Conservation (phyloP, 2,888 invertebrate species). For the Argyresthia goedartella region DNA sequence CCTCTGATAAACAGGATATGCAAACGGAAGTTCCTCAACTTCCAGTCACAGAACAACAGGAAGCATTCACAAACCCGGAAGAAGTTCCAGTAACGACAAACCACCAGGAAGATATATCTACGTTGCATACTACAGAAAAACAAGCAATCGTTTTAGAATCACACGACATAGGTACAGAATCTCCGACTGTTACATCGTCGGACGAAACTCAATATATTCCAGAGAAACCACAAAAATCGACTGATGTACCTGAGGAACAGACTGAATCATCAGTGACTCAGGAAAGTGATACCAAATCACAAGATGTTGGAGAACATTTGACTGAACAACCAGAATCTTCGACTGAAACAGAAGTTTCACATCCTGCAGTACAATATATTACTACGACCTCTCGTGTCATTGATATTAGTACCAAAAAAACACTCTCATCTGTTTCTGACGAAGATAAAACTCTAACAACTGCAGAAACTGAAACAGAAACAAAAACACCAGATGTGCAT, state of each 20-base stretch:
- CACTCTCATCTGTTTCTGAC: neutral
- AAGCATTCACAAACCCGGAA: neutral
- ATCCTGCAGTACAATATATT: neutral
- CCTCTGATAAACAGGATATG: neutral
- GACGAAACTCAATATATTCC: neutral
- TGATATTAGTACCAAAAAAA: neutral
- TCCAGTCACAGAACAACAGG: neutral
- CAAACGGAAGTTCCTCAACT: neutral
- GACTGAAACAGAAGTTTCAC: neutral
- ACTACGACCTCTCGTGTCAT: neutral
- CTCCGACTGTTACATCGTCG: neutral
- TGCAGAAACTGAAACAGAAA: conserved; percentile 7
- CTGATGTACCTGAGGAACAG: neutral
- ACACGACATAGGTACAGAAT: neutral
- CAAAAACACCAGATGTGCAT: neutral
- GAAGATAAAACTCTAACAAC: conserved; percentile 1
- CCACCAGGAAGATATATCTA: neutral
- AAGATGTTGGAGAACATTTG: neutral
- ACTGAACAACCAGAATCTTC: neutral
- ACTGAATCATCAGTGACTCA: neutral
- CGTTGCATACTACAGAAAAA: neutral
- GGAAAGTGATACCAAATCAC: neutral
- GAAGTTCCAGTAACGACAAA: conserved; percentile 4
- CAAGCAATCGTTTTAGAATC: neutral
- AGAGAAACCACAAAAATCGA: neutral